Evolutionary conservation across 2,113 vertebrate genomes (phyloP).

Genomic region (Atractosteus spatula): DNA sequence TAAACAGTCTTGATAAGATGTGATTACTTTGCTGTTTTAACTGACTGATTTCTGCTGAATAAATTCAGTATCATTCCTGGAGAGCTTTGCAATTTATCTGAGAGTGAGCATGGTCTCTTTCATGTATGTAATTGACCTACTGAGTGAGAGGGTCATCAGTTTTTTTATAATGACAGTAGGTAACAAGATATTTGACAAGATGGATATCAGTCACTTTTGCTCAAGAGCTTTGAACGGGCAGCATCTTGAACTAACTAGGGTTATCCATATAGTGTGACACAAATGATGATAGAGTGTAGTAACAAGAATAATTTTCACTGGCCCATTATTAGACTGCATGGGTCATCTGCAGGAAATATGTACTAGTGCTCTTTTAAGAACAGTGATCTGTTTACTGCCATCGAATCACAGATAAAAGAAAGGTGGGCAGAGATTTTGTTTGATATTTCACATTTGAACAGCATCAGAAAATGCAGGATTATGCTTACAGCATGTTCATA

Average conservation of each 20-base stretch:
- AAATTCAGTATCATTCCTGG: conserved; percentile 38
- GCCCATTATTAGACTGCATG: conserved; percentile 30
- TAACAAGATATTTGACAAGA: conserved; percentile 63
- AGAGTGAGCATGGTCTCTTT: conserved; percentile 41
- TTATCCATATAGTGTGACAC: conserved; percentile 57
- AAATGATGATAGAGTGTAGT: conserved; percentile 59
- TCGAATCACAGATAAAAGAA: too few relatives aligned
- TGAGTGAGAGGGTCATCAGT: conserved; percentile 48
- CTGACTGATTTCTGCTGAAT: neutral
- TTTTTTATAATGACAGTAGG: conserved; percentile 56
- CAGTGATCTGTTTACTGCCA: too few relatives aligned
- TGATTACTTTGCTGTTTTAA: conserved; percentile 33
- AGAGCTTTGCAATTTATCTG: conserved; percentile 41
- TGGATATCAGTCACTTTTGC: conserved; percentile 62
- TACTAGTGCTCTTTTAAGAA: too few relatives aligned
- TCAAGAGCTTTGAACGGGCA: conserved; percentile 59
- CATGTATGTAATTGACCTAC: conserved; percentile 69
- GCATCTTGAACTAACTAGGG: conserved; percentile 53
- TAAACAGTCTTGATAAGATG: conserved; percentile 30
- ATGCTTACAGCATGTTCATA: too few relatives aligned
- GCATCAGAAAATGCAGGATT: too few relatives aligned
- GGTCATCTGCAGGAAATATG: conserved; percentile 18
- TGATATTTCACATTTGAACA: too few relatives aligned
- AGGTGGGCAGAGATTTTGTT: too few relatives aligned
- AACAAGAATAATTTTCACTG: conserved; percentile 49